Evolutionary conservation across 2,888 invertebrate species (phyloP).

Genomic region (Rhyacophila evoluta): DNA sequence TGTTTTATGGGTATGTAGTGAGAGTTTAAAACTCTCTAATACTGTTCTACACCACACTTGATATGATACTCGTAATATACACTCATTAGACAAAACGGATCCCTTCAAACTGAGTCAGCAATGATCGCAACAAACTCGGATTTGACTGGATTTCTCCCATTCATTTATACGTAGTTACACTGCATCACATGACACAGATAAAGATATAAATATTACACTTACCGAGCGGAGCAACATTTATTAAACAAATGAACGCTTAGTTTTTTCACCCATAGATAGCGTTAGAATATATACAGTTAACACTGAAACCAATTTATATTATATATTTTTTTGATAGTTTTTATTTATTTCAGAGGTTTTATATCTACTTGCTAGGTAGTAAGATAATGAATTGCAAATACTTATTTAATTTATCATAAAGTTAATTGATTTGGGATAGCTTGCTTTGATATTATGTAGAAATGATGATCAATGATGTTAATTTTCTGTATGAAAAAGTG

Average conservation of each 20-base stretch:
- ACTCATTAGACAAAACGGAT: slow-evolving; percentile 11
- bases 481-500: too few relatives aligned
- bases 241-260: neutral
- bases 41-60: slow-evolving; percentile 6
- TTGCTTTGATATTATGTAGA: too few relatives aligned
- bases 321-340: neutral
- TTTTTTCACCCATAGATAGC: neutral
- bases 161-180: slow-evolving; percentile 10
- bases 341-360: neutral
- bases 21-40: neutral
- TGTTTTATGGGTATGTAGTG: neutral
- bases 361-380: too few relatives aligned
- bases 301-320: neutral
- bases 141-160: neutral
- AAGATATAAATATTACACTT: neutral
- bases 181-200: slow-evolving; percentile 6
- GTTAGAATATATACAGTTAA: neutral
- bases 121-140: too few relatives aligned
- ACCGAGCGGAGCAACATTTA: neutral
- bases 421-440: too few relatives aligned
- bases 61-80: neutral
- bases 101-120: neutral
- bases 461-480: too few relatives aligned
- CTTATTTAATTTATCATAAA: too few relatives aligned
- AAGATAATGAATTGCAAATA: too few relatives aligned